These are phyloP conservation scores for Cheilosia impressa DNA, from an alignment of 2,888 invertebrate species.

Conservation along the genomic window DNA sequence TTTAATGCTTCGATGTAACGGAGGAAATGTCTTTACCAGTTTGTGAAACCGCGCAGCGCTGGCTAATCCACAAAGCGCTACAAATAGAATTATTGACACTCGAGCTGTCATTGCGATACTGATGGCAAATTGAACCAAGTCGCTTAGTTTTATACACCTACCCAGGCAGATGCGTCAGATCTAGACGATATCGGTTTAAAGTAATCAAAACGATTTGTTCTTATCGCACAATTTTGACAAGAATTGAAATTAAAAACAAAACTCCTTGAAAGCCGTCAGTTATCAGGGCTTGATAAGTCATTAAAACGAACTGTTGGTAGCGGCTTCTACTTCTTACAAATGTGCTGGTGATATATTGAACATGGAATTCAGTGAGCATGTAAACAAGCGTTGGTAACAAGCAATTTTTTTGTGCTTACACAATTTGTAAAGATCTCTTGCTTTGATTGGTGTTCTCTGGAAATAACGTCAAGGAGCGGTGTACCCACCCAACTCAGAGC, in stretches of 20 bases:
- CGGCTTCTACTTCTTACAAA: not conserved
- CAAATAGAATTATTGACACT: conserved; percentile 19
- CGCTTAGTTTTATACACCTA: conserved; percentile 24
- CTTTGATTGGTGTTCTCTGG: too few species aligned
- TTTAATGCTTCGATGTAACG: not conserved
- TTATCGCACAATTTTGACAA: conserved; percentile 21
- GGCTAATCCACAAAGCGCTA: conserved; percentile 28
- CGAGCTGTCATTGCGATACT: conserved; percentile 37
- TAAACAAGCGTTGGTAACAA: not conserved
- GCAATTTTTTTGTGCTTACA: not conserved
- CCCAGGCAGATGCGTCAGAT: not conserved
- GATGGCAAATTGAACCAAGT: not conserved
- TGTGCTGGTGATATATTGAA: not conserved
- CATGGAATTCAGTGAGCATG: not conserved
- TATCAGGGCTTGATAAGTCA: not conserved
- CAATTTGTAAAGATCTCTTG: too few species aligned
- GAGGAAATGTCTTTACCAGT: conserved; percentile 5
- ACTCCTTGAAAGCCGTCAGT: not conserved
- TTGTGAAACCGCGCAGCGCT: not conserved
- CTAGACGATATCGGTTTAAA: conserved; percentile 1
- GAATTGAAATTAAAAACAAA: conserved; percentile 3
- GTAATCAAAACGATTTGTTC: conserved; percentile 32
- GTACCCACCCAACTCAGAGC: too few species aligned
- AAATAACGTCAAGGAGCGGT: too few species aligned
- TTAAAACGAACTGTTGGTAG: too few species aligned